Evolutionary conservation across 2,113 vertebrate genomes (phyloP), one percentile per base, ranked within the genome.

Genomic region (Takifugu flavidus): DNA sequence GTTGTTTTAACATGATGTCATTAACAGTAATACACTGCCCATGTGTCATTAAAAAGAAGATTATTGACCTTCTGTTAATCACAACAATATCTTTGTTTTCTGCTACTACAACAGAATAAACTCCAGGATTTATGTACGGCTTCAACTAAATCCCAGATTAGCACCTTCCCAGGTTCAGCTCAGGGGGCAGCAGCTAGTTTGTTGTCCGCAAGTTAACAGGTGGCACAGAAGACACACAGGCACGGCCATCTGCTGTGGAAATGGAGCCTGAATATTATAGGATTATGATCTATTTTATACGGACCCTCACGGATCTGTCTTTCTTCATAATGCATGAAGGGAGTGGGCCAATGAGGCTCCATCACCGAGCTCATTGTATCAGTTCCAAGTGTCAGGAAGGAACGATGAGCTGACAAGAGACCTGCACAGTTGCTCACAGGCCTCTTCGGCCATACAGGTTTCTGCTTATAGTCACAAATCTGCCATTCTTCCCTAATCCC

Each of bases 251-350:
- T 81, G 85, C 65, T 45, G 29, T 15, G 53, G 62, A 56, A 49
- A 49, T 65, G 58, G 67, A 14, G 13, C 42, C 42, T 77, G 62
- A 65, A 80, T 79, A 77, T 83, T 75, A 54, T 60, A 55, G 71
- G 74, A 55, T 64, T 58, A 72, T 84, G 79, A 86, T 87, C 82
- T 75, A 60, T 71, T 82, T 80, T 77, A 82, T 81, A 72, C 78
- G 66, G 66, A 81, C 78, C 72, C 77, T 85, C 78, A 86, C 74
- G 85, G 83, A 85, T 63, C 81, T 89, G 82, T 86, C 84, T 80
- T 70, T 28, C 31, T 43, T 52, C 51, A 79, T 87, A 86, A 79
- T 67, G 64, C 61, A 62, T 75, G 73, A 82, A 49, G 76, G 66
- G 78, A 79, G 70, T 49, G 70, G 69, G 76, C 78, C 65, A 82